Evolutionary conservation across 2,113 vertebrate species (phyloP).

Genomic region (Engystomops pustulosus): DNA sequence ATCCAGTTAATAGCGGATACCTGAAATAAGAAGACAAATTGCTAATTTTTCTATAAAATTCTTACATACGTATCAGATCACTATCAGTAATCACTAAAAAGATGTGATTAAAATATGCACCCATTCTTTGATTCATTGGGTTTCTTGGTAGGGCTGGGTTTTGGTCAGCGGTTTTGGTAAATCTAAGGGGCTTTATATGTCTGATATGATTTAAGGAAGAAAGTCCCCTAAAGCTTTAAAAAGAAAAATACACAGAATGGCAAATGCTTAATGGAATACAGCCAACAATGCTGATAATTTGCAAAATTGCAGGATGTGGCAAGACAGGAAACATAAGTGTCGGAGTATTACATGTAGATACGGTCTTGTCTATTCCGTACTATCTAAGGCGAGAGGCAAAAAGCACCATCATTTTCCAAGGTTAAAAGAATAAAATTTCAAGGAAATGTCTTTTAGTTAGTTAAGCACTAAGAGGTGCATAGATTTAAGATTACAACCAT

Average conservation of each 20-base stretch:
- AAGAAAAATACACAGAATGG: background rate
- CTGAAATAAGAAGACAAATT: too few relatives aligned
- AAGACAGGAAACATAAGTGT: background rate
- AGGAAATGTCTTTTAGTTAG: too few relatives aligned
- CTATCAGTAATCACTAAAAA: too few relatives aligned
- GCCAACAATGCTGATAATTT: background rate
- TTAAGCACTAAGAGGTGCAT: too few relatives aligned
- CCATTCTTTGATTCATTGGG: background rate
- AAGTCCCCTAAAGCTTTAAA: too few relatives aligned
- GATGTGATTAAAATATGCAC: too few relatives aligned
- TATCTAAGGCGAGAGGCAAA: background rate
- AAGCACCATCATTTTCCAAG: background rate
- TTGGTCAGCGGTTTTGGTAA: background rate
- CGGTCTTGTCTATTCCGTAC: background rate
- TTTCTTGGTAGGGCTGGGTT: background rate
- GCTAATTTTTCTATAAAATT: too few relatives aligned
- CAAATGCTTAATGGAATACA: background rate
- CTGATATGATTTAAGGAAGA: too few relatives aligned
- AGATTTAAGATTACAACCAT: background rate
- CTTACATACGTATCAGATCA: too few relatives aligned
- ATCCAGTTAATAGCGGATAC: too few relatives aligned
- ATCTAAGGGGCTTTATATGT: background rate
- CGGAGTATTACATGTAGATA: background rate
- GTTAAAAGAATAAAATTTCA: too few relatives aligned
- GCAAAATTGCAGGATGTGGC: background rate